Percentiles rank a stretch among this genome's conserved stretches.
phyloP scores from a whole-genome alignment of 2,888 invertebrate species.

The Cephus runcator region DNA sequence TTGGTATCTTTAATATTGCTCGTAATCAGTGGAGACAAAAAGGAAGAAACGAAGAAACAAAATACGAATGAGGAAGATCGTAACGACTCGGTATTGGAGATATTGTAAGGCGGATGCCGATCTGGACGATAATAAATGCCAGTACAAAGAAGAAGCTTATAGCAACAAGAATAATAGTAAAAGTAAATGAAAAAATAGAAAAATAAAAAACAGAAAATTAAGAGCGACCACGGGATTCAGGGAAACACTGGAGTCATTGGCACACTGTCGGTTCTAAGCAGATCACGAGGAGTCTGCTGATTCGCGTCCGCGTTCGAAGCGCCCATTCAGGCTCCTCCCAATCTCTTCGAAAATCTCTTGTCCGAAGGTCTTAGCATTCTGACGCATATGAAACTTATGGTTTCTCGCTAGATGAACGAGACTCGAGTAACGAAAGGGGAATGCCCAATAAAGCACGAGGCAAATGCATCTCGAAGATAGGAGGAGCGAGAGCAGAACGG shows the following conservation, averaged over 20 bases:
- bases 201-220: slow-evolving; percentile 11
- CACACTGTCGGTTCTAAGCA: slow-evolving; percentile 59
- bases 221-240: too few relatives aligned
- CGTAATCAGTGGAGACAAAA: too few relatives aligned
- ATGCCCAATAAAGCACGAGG: too few relatives aligned
- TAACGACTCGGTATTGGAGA: background rate
- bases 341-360: too few relatives aligned
- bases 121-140: background rate
- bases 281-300: slow-evolving; percentile 30
- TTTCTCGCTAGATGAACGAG: too few relatives aligned
- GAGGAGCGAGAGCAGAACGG: slow-evolving; percentile 1
- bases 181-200: background rate
- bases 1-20: too few relatives aligned
- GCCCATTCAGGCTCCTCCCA: too few relatives aligned
- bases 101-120: background rate
- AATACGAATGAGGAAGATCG: background rate
- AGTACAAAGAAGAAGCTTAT: background rate
- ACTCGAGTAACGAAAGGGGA: too few relatives aligned
- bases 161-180: slow-evolving; percentile 8
- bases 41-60: too few relatives aligned
- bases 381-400: too few relatives aligned
- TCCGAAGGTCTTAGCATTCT: too few relatives aligned
- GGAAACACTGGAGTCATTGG: slow-evolving; percentile 44
- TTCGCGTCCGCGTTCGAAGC: slow-evolving; percentile 28
- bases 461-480: background rate